Evolutionary conservation across 2,113 vertebrate genomes (phyloP).

Genomic region (Natator depressus): DNA sequence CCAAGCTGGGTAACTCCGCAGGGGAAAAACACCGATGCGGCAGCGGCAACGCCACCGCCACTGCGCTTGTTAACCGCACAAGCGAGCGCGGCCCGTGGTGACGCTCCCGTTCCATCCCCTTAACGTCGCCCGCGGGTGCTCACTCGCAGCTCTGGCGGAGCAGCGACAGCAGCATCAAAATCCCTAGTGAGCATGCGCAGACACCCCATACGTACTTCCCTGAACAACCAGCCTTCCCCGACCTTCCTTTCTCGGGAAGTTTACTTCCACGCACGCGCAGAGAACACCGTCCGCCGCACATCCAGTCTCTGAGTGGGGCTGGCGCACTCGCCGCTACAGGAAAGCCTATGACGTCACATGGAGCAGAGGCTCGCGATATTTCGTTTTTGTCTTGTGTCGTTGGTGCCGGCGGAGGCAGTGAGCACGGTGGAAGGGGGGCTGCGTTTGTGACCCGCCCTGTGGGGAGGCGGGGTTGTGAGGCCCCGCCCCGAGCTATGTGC

Average conservation of each 20-base stretch:
- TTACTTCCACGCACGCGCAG: neutral
- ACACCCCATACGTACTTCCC: too few relatives aligned
- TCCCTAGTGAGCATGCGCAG: neutral
- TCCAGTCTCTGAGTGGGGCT: neutral
- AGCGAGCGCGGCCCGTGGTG: too few relatives aligned
- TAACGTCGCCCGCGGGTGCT: too few relatives aligned
- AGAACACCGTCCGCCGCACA: neutral
- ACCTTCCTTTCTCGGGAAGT: fast-evolving
- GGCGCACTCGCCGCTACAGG: neutral
- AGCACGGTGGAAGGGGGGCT: neutral
- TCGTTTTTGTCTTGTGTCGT: neutral
- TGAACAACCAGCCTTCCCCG: too few relatives aligned
- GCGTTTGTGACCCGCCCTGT: neutral
- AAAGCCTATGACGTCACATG: neutral
- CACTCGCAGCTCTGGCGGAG: too few relatives aligned
- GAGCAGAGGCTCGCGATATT: neutral
- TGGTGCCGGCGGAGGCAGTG: neutral
- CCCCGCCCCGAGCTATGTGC: neutral
- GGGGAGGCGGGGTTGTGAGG: neutral
- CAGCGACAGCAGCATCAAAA: neutral
- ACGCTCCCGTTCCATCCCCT: too few relatives aligned
- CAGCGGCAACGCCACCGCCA: too few relatives aligned
- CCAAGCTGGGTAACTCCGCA: too few relatives aligned
- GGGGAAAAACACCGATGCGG: too few relatives aligned
- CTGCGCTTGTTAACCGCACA: too few relatives aligned